These are phyloP conservation scores for Notocelia uddmanniana DNA, from an alignment of 2,888 invertebrate species.

Conservation along the genomic window DNA sequence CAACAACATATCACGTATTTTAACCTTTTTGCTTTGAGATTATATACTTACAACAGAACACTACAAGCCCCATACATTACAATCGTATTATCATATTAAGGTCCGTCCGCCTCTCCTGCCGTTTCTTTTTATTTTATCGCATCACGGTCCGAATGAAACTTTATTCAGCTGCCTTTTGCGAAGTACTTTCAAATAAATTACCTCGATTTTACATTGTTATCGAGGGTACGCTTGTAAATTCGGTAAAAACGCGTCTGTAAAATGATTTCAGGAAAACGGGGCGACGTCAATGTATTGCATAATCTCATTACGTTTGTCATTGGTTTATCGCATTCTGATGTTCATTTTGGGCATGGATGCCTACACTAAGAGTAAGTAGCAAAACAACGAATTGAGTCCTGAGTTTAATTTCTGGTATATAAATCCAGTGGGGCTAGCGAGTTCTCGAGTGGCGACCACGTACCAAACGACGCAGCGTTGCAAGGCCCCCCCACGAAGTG, in stretches of 20 bases:
- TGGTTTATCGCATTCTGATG: background rate
- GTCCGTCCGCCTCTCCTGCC: conserved; percentile 10
- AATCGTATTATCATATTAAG: conserved; percentile 37
- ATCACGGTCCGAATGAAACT: conserved; percentile 43
- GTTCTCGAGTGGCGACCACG: no score
- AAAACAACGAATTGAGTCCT: no score
- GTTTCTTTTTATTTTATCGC: conserved; percentile 43
- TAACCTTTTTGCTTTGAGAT: background rate
- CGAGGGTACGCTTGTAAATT: conserved; percentile 38
- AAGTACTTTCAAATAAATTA: conserved; percentile 40
- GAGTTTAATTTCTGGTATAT: no score
- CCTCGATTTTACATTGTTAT: conserved; percentile 45
- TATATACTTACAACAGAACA: background rate
- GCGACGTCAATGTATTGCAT: conserved; percentile 12
- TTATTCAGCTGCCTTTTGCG: conserved; percentile 35
- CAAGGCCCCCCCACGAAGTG: no score
- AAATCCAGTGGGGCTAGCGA: no score
- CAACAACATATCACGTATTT: no score
- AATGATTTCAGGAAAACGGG: conserved; percentile 17
- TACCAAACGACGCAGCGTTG: no score
- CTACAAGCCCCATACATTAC: conserved; percentile 1
- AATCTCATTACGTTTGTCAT: background rate
- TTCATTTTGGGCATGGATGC: background rate
- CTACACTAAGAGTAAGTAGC: no score
- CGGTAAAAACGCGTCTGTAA: conserved; percentile 29